phyloP scores from a whole-genome alignment of 2,888 invertebrate species.

The Trypoxylon attenuatum region DNA sequence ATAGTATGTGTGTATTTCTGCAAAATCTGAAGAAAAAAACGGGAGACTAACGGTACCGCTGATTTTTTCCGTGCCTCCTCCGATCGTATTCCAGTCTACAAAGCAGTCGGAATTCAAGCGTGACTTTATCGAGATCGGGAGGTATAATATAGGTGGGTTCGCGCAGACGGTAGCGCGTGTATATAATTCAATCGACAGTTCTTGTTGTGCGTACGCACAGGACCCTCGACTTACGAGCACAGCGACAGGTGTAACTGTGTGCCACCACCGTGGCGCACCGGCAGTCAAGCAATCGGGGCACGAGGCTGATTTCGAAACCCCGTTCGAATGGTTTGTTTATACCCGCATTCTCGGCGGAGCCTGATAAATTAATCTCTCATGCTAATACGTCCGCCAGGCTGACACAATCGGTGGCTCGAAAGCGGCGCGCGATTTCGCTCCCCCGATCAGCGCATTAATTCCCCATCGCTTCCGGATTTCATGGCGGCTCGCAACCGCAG shows the following conservation, averaged over 20 bases:
- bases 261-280: too few species aligned
- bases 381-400: constrained; percentile 47
- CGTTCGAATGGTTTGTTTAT: constrained; percentile 48
- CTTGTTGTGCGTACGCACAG: constrained; percentile 8
- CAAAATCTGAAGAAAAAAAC: background rate
- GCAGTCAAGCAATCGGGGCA: constrained; percentile 32
- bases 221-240: background rate
- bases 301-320: constrained; percentile 50
- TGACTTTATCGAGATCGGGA: constrained; percentile 28
- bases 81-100: constrained; percentile 39
- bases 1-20: constrained; percentile 14
- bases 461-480: constrained; percentile 54
- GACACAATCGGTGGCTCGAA: constrained; percentile 33
- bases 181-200: constrained; percentile 47
- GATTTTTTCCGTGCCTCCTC: constrained; percentile 28
- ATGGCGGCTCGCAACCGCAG: too few species aligned
- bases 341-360: constrained; percentile 43
- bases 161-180: constrained; percentile 39
- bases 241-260: background rate
- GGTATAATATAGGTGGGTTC: constrained; percentile 38
- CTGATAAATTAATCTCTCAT: constrained; percentile 58
- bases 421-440: constrained; percentile 38
- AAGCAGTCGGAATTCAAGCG: constrained; percentile 48
- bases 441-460: constrained; percentile 47
- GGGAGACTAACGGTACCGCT: constrained; percentile 17